Evolutionary conservation across 1,140 invertebrate species (phyloP).

Genomic region (Drosophila guanche): DNA sequence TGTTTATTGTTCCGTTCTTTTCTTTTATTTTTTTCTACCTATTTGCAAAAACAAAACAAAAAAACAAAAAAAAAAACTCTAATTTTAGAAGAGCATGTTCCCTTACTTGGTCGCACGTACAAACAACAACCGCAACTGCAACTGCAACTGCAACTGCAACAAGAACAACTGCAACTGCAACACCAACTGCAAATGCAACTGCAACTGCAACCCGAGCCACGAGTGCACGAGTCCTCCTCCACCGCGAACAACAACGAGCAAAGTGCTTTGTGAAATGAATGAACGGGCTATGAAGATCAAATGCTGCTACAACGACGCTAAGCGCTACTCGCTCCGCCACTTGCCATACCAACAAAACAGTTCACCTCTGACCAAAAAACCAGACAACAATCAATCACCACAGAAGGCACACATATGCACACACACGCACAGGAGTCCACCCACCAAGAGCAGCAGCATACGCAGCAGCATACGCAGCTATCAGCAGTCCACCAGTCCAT

Average conservation of each 20-base stretch:
- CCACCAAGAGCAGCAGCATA: no score
- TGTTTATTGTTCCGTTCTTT: constrained; percentile 43
- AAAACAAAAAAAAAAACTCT: constrained; percentile 54
- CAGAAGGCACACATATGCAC: no score
- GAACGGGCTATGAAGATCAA: constrained; percentile 13
- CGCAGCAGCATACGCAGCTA: no score
- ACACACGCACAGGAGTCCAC: no score
- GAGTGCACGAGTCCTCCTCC: no score
- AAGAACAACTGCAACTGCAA: constrained; percentile 37
- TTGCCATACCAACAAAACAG: no score
- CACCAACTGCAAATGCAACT: constrained; percentile 14
- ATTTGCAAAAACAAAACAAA: constrained; percentile 46
- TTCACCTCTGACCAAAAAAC: no score
- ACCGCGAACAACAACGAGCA: constrained; percentile 31
- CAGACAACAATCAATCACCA: no score
- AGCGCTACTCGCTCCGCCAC: no score
- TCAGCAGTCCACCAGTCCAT: no score
- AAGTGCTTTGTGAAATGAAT: constrained; percentile 33
- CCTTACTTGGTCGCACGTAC: constrained; percentile 85
- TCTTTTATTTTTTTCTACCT: constrained; percentile 38
- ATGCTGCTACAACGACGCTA: constrained; percentile 15
- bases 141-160: constrained; percentile 52
- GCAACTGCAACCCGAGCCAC: constrained; percentile 32
- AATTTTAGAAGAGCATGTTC: constrained; percentile 86
- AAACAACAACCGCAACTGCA: no score